Evolutionary conservation across 2,888 invertebrate species (phyloP), one percentile per base, ranked within the genome.

Genomic region (Latheticus oryzae): DNA sequence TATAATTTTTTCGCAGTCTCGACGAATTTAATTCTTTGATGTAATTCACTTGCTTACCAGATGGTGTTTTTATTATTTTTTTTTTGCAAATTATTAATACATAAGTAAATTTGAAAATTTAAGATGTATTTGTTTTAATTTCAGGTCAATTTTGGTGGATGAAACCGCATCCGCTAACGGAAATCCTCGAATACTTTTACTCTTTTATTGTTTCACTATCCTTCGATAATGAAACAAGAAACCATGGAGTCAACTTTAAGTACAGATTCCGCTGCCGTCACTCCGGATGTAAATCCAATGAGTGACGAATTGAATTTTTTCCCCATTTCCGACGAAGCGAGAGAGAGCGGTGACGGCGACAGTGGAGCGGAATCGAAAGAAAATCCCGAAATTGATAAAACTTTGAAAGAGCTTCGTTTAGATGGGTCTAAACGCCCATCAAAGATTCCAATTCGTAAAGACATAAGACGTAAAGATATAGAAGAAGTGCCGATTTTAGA

Each of bases 291-390:
- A 54, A 54, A 54, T 54, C 40, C 30, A 24, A 24, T 43, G 53
- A 40, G 42, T 53, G 53, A 43, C 42, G 53, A 42, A 42, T 53
- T 53, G 30, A 53, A 43, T 53, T 53, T 54, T 54, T 35, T 26
- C 35, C 37, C 43, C 5, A 45, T 54, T 54, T 54, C 53, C 35
- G 51, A 42, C 11, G 51, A 42, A 12, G 50, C 28, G 51, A 40
- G 51, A n/a, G 57, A 57, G 13, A 51, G 43, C 21, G 57, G 57
- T 1, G 57, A 57, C 28, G 57, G 56, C 11, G 56, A 56, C 50
- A 56, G 56, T 23, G 56, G 51, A 12, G 43, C 43, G 5, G 53
- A 54, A 26, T 45, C 45, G 9, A 43, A 43, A 32, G 52, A 52
- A 28, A 43, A 35, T 19, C 37, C 17, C 5, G 35, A 53, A 21